These are phyloP conservation scores for Mantis religiosa DNA, from an alignment of 2,888 invertebrate genomes.

Conservation along the genomic window DNA sequence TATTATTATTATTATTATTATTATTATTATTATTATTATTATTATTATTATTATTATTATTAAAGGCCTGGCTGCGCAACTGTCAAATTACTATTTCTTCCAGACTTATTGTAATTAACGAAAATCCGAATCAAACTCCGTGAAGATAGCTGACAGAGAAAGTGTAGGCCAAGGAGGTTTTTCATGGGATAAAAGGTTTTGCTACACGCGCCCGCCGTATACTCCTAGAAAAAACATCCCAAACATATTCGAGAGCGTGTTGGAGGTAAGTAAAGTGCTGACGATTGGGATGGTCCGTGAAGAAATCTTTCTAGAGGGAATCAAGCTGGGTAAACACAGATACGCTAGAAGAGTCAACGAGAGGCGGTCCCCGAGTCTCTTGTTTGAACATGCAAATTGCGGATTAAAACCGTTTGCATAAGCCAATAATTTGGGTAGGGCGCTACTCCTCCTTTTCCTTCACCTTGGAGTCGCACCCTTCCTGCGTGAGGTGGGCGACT, in stretches of 20 bases:
- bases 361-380: constrained; percentile 11
- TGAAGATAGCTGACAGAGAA: too few relatives aligned
- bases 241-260: background rate
- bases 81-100: too few relatives aligned
- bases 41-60: too few relatives aligned
- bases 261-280: background rate
- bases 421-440: constrained; percentile 32
- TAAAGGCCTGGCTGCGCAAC: too few relatives aligned
- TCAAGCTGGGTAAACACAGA: constrained; percentile 32
- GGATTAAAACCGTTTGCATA: constrained; percentile 34
- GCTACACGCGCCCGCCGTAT: background rate
- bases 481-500: background rate
- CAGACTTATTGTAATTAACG: too few relatives aligned
- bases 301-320: background rate
- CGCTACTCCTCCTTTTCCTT: constrained; percentile 7
- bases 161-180: too few relatives aligned
- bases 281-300: background rate
- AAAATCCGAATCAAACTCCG: too few relatives aligned
- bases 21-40: too few relatives aligned
- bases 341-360: constrained; percentile 17
- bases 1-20: too few relatives aligned
- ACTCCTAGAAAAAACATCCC: background rate
- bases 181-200: background rate
- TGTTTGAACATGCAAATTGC: constrained; percentile 34
- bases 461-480: background rate